Evolutionary conservation across 2,113 vertebrate species (phyloP), one percentile per base, ranked within the genome.

Genomic region (Todiramphus chloris): DNA sequence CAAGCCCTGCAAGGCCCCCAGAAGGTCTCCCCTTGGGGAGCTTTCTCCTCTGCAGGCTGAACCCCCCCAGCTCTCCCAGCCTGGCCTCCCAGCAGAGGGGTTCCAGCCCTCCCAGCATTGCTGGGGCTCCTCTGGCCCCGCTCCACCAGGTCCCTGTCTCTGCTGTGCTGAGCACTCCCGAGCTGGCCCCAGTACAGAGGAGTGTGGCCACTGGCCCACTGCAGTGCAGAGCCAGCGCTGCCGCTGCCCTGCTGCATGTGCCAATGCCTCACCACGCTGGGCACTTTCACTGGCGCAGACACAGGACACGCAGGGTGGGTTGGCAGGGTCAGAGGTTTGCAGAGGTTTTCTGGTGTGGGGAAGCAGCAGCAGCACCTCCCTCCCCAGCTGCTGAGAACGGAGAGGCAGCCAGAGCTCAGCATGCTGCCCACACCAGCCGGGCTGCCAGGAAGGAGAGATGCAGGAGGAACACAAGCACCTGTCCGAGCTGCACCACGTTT

Each of bases 231-330:
- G 62, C 68, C 33, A 5, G 67, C 43, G 3, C 10, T 9, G 60
- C 11, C 6, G 1, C 67, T 1, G 18, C 21, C 39, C 53, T 7
- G 28, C 72, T 12, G 41, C 0, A 4, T 44, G 4, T 8, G 4
- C n/a, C 20, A 4, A 15, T 4, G 31, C 53, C 43, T 16, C 2
- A 8, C 74, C 81, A 19, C 8, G 5, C 43, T 8, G 30, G 41
- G 48, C 48, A 50, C 3, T 31, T 21, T 9, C 12, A 10, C 9
- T 16, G 7, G 37, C 20, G 5, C 41, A 20, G 20, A 7, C 16
- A 67, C 41, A 3, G 56, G 60, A 55, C 4, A 0, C 3, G 2
- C 2, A 3, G 23, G 1, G 8, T 6, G 0, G 14, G 30, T 17
- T 8, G 11, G 53, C 59, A 10, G 46, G 67, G 8, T 24, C 31